phyloP scores from a whole-genome alignment of 2,113 vertebrate species.

The Scatophagus argus region DNA sequence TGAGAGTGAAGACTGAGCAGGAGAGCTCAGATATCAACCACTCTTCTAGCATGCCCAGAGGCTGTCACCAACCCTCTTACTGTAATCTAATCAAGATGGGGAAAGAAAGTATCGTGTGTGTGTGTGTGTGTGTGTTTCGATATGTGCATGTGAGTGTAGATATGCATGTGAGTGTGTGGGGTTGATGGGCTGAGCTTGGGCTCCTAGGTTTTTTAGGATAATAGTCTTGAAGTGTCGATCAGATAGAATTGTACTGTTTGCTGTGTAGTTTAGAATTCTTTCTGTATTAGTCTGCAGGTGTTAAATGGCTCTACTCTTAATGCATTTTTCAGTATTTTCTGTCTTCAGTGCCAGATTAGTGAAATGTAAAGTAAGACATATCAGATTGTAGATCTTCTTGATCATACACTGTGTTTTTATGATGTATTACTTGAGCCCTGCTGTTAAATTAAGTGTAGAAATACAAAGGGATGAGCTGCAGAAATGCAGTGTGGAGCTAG shows the following conservation, averaged over 20 bases:
- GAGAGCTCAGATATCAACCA: constrained; percentile 81
- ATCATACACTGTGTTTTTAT: constrained; percentile 15
- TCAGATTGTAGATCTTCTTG: not conserved
- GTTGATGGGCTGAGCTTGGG: constrained; percentile 7
- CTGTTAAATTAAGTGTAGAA: not conserved
- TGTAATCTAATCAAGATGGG: constrained; percentile 85
- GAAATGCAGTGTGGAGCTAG: not conserved
- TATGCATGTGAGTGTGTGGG: constrained; percentile 10
- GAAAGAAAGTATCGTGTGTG: constrained; percentile 60
- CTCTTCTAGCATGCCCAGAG: constrained; percentile 79
- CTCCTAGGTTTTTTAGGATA: constrained; percentile 14
- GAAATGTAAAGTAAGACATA: constrained; percentile 5
- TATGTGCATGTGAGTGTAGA: constrained; percentile 14
- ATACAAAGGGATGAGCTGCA: constrained; percentile 13
- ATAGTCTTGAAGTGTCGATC: constrained; percentile 19
- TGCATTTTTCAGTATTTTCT: constrained; percentile 5
- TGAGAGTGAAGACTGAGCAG: constrained; percentile 64
- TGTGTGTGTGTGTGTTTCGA: constrained; percentile 55
- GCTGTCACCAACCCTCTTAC: constrained; percentile 82
- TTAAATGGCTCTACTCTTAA: not conserved
- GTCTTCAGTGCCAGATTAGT: not conserved
- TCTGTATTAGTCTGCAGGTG: constrained; percentile 14
- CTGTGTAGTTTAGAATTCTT: constrained; percentile 18
- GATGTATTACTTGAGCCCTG: not conserved
- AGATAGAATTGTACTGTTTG: not conserved